Conservation (phyloP, 1,140 invertebrate species). For the Pseudachorutes palmiensis region DNA sequence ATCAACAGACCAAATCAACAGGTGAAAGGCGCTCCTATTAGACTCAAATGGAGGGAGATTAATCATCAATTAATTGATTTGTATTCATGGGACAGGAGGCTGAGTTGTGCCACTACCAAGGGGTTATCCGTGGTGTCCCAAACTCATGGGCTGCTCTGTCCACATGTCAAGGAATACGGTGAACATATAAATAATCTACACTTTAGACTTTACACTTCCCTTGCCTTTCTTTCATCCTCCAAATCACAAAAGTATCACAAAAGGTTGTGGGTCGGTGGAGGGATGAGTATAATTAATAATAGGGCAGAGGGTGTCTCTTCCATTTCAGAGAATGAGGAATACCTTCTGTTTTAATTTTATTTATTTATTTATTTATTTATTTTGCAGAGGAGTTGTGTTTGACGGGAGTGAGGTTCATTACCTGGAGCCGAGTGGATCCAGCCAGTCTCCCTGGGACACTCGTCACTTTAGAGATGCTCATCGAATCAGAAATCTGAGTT, state of each 20-base stretch:
- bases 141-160: slow-evolving; percentile 76
- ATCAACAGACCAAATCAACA: slow-evolving; percentile 53
- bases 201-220: too few species aligned
- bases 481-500: slow-evolving; percentile 53
- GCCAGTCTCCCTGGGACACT: slow-evolving; percentile 39
- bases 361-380: background rate
- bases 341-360: too few species aligned
- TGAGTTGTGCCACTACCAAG: slow-evolving; percentile 73
- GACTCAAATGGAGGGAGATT: background rate
- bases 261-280: too few species aligned
- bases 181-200: slow-evolving; percentile 31
- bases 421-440: slow-evolving; percentile 52
- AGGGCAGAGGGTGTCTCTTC: too few species aligned
- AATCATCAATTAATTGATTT: slow-evolving; percentile 5
- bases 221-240: too few species aligned
- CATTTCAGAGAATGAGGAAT: too few species aligned
- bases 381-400: slow-evolving; percentile 63
- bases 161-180: slow-evolving; percentile 67
- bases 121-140: slow-evolving; percentile 58
- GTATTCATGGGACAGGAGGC: too few species aligned
- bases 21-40: slow-evolving; percentile 52
- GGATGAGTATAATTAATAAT: too few species aligned
- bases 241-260: too few species aligned
- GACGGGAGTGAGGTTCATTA: slow-evolving; percentile 69
- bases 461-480: slow-evolving; percentile 26